Base-by-base conservation (phyloP, 37 sponge, comb jelly and placozoan genomes). In the Theonella swinhoei region DNA sequence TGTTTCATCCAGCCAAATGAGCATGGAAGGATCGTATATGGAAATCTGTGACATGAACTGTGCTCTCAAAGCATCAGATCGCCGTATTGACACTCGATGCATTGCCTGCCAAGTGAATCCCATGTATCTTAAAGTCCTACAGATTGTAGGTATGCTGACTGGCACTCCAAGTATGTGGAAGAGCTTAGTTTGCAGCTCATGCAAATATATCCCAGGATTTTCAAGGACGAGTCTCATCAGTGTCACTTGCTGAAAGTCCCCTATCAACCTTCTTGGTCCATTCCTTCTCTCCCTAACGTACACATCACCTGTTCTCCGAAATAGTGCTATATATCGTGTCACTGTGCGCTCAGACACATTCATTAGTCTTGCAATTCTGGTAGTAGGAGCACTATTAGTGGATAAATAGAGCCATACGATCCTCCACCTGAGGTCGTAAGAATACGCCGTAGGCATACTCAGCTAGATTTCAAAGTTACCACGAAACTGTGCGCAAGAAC, bases 1-100 rank as follows among this genome's bases (percentile, higher is more conserved):
- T 30, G 70, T 80, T 42, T 80, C 71, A 42, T 80, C 81, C 19
- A 80, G 33, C 78, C 78, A 77, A 14, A 77, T 64, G 14, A 77
- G 63, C 78, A 62, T 62, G 7, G n/a, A 25, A 1, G 65, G 66
- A 64, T 62, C 20, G 20, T 64, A 64, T n/a, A 24, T 14, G 34
- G 59, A 58, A 32, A 59, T 28, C 31, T 76, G 30, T 20, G 66
- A 65, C 79, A 78, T 63, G 37, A 78, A 78, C 66, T 4, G 58
- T 23, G 79, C 39, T 64, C 79, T 73, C 9, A 39, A 23, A 11
- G 39, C 28, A 2, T 73, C 74, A 5, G 74, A 73, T 20, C 43
- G 39, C 43, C 28, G 81, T n/a, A 37, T 24, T 31, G 60, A 26
- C 7, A 54, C 32, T 58, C 8, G 58, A 8, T 25, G 64, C 66